Percentiles rank a stretch among this genome's conserved stretches.
phyloP scores from a whole-genome alignment of 1,140 invertebrate species.

The Helicoverpa armigera region DNA sequence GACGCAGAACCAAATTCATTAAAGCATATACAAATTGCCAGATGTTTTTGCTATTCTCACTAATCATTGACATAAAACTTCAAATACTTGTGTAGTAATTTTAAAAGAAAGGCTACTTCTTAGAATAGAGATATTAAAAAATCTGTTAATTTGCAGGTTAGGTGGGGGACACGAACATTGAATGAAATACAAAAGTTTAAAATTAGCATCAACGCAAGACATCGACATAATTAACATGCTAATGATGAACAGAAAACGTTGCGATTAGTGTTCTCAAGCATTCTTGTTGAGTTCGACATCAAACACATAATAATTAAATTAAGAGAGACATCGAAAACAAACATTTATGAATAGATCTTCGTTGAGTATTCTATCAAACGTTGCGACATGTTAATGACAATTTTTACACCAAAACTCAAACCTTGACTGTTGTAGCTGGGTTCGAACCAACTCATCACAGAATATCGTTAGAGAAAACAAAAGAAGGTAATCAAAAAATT shows the following conservation, averaged over 20 bases:
- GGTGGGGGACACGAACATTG: constrained; percentile 52
- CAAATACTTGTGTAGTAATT: too few species aligned
- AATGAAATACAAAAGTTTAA: constrained; percentile 52
- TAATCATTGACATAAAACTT: too few species aligned
- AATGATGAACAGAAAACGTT: constrained; percentile 56
- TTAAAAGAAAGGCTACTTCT: not conserved
- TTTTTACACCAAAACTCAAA: not conserved
- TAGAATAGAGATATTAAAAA: not conserved
- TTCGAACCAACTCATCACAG: not conserved
- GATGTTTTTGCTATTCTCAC: not conserved
- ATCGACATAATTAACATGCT: constrained; percentile 58
- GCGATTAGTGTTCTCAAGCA: constrained; percentile 54
- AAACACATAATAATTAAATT: constrained; percentile 40
- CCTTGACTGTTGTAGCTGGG: not conserved
- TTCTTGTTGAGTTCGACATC: constrained; percentile 44
- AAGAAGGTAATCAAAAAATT: not conserved
- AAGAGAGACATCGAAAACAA: constrained; percentile 16
- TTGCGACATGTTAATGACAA: not conserved
- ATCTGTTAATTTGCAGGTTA: constrained; percentile 48
- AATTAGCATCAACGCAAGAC: constrained; percentile 56
- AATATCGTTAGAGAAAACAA: not conserved
- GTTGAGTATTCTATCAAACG: not conserved
- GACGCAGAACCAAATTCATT: constrained; percentile 52
- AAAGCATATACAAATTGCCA: constrained; percentile 50
- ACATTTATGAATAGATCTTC: not conserved